Evolutionary conservation across 2,888 invertebrate genomes (phyloP).

Genomic region (Matsumyia berberina): DNA sequence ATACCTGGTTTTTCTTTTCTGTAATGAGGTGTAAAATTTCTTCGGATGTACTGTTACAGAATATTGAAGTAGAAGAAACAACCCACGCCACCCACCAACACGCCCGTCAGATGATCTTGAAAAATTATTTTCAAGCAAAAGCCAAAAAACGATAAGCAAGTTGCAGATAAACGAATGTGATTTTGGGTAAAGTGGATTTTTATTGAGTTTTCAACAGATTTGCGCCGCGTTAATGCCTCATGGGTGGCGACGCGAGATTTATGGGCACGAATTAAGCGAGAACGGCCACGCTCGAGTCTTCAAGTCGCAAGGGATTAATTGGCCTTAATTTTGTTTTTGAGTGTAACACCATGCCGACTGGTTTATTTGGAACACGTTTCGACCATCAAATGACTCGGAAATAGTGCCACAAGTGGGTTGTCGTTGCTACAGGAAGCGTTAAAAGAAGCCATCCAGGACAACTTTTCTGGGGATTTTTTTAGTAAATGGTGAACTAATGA

Average conservation of each 20-base stretch:
- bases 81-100: neutral
- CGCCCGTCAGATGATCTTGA: slow-evolving; percentile 1
- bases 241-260: slow-evolving; percentile 31
- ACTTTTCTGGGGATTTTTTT: too few species aligned
- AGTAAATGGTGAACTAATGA: too few species aligned
- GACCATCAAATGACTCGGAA: slow-evolving; percentile 11
- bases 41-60: slow-evolving; percentile 1
- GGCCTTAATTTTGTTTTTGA: slow-evolving; percentile 1
- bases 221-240: neutral
- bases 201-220: slow-evolving; percentile 26
- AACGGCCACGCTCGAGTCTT: neutral
- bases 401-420: too few species aligned
- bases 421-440: too few species aligned
- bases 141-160: neutral
- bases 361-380: slow-evolving; percentile 32
- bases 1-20: neutral
- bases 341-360: neutral
- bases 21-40: slow-evolving; percentile 36
- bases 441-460: too few species aligned
- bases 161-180: slow-evolving; percentile 4
- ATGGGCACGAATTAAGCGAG: slow-evolving; percentile 16
- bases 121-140: neutral
- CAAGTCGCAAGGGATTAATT: slow-evolving; percentile 27
- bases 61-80: neutral
- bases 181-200: slow-evolving; percentile 15